A percentile compares a stretch with the other conserved stretches of the same genome.
Conservation (phyloP, 1,140 invertebrate species). For the Hylaeus volcanicus region DNA sequence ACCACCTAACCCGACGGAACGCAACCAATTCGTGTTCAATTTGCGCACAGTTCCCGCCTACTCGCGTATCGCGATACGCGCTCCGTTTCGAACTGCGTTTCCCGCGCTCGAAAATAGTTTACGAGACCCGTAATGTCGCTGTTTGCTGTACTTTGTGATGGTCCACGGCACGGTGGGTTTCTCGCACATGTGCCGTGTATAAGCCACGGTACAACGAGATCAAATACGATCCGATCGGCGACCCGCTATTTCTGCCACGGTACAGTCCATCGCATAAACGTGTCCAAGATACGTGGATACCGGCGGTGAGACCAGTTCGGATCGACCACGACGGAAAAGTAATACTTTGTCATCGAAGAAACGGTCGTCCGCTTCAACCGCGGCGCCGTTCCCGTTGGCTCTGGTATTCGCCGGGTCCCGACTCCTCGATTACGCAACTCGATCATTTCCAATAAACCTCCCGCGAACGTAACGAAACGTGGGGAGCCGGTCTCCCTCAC, state of each 20-base stretch:
- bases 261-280: slow-evolving; percentile 54
- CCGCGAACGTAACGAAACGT: too few species aligned
- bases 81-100: slow-evolving; percentile 20
- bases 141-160: slow-evolving; percentile 33
- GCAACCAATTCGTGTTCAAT: too few species aligned
- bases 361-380: neutral
- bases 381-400: neutral
- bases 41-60: neutral
- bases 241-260: slow-evolving; percentile 58
- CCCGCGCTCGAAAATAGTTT: slow-evolving; percentile 35
- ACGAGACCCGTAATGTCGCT: slow-evolving; percentile 7
- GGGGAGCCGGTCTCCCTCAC: neutral
- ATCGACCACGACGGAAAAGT: slow-evolving; percentile 20
- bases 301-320: neutral
- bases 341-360: slow-evolving; percentile 37
- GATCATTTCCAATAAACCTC: neutral
- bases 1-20: too few species aligned
- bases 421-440: neutral
- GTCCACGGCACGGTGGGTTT: slow-evolving; percentile 7
- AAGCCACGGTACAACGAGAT: slow-evolving; percentile 52
- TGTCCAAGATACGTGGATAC: neutral
- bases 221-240: slow-evolving; percentile 55
- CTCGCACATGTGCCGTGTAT: slow-evolving; percentile 16
- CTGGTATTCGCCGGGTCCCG: neutral
- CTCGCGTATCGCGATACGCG: neutral